Percentiles rank a stretch among this genome's conserved stretches.
Evolutionary conservation across 1,140 invertebrate species (phyloP).

Genomic region (Drosophila repletoides): DNA sequence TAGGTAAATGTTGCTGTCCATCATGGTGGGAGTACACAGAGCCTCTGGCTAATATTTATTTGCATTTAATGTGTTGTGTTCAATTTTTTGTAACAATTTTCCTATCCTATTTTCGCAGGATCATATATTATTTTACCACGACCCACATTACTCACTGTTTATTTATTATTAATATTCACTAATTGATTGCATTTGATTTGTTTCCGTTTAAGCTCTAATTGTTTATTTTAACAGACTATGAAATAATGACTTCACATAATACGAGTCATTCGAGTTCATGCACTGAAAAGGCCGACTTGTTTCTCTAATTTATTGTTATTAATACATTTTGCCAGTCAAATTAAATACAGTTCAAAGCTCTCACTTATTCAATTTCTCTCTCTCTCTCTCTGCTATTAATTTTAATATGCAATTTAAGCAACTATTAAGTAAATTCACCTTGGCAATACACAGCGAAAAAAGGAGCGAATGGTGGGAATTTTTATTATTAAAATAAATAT

Average conservation of each 20-base stretch:
- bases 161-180: slow-evolving; percentile 42
- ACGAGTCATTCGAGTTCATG: too few relatives aligned
- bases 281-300: not conserved
- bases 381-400: too few relatives aligned
- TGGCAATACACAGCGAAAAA: too few relatives aligned
- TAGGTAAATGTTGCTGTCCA: slow-evolving; percentile 68
- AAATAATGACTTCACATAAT: not conserved
- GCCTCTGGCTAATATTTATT: slow-evolving; percentile 67
- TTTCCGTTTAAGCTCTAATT: slow-evolving; percentile 1
- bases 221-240: slow-evolving; percentile 3
- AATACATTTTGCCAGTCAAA: not conserved
- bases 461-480: too few relatives aligned
- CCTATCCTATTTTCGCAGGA: slow-evolving; percentile 21
- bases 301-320: not conserved
- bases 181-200: slow-evolving; percentile 42
- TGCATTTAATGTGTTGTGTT: slow-evolving; percentile 75
- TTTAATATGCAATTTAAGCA: too few relatives aligned
- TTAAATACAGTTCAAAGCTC: too few relatives aligned
- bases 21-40: slow-evolving; percentile 54
- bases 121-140: not conserved
- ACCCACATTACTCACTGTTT: not conserved
- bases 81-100: slow-evolving; percentile 62
- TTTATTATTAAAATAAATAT: too few relatives aligned
- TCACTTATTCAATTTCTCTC: too few relatives aligned
- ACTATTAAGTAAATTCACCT: too few relatives aligned